Percentiles rank a stretch among this genome's conserved stretches.
These are phyloP conservation scores for Thyatira batis DNA, from an alignment of 2,888 invertebrate species.

Conservation along the genomic window DNA sequence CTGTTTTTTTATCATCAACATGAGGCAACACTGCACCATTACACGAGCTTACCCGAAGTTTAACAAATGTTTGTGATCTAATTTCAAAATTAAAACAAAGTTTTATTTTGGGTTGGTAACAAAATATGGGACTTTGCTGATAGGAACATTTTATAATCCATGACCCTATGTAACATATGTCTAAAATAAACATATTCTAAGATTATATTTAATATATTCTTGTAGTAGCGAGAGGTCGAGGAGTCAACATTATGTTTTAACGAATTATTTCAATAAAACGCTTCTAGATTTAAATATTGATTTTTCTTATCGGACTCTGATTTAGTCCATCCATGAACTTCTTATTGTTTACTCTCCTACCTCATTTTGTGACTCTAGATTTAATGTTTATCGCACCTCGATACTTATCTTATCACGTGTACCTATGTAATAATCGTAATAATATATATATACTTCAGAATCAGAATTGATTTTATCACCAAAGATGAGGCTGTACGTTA, in stretches of 20 bases:
- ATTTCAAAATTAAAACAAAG: background rate
- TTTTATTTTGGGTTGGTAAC: constrained; percentile 1
- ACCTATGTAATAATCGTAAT: constrained; percentile 16
- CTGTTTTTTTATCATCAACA: background rate
- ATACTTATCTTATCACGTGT: constrained; percentile 37
- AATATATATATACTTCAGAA: constrained; percentile 44
- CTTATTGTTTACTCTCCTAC: constrained; percentile 71
- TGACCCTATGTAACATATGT: constrained; percentile 23
- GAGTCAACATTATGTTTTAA: constrained; percentile 9
- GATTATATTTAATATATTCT: constrained; percentile 11
- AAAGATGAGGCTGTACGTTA: constrained; percentile 73
- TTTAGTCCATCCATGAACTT: constrained; percentile 54
- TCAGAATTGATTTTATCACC: constrained; percentile 62
- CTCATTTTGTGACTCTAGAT: constrained; percentile 73
- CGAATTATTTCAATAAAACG: constrained; percentile 22
- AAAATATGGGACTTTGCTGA: background rate
- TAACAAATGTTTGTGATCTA: background rate
- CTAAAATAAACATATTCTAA: constrained; percentile 20
- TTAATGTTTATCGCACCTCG: constrained; percentile 50
- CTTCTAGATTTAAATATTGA: constrained; percentile 25
- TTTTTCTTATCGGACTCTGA: constrained; percentile 31
- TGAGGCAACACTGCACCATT: background rate
- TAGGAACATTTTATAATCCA: background rate
- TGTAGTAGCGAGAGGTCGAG: background rate
- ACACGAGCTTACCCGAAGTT: background rate